Base-by-base conservation (phyloP, 1,140 invertebrate genomes). In the Orius insidiosus region DNA sequence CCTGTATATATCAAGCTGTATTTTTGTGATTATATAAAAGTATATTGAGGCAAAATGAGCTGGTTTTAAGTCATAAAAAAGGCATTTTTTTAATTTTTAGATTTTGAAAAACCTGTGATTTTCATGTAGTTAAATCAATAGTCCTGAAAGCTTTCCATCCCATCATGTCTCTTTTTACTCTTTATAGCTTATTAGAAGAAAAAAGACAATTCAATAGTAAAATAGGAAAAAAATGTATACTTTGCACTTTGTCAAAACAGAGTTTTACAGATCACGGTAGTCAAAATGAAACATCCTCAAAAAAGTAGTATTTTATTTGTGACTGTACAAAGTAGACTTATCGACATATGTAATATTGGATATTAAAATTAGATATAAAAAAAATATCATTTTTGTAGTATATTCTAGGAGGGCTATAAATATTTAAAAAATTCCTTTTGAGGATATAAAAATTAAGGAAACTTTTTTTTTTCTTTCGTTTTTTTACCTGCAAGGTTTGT, bases 321-420 rank as follows among this genome's bases (percentile, higher is more conserved):
- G 46, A 47, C 46, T 47, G 46, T 47, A 47, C 46, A 47, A 47
- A 47, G 46, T 47, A 47, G 46, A 40, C 38, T n/a, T 11, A 24
- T 40, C n/a, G 11, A 24, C 7, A 39, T 39, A 39, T 47, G 24
- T 30, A 45, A 37, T 13, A 46, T 36, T 47, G 39, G 41, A 13
- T 13, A 41, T 40, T 46, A 31, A 16, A 45, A 36, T 35, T 46
- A 31, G 31, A 46, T 38, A 45, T 8, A 14, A 39, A 9, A 41
- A 16, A 43, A 43, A 30, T n/a, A 32, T 43, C 30, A 42, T 32
- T 48, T n/a, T 42, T 42, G 46, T 48, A 42, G 46, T 24, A 24
- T 24, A 13, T 9, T 13, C 24, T 47, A 47, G 46, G 37, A 37
- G 35, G 35, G 35, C 36, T 15, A n/a, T 14, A 39, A 38, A 47